Base-by-base conservation (phyloP, 2,888 invertebrate genomes). In the Bellardia pandia region DNA sequence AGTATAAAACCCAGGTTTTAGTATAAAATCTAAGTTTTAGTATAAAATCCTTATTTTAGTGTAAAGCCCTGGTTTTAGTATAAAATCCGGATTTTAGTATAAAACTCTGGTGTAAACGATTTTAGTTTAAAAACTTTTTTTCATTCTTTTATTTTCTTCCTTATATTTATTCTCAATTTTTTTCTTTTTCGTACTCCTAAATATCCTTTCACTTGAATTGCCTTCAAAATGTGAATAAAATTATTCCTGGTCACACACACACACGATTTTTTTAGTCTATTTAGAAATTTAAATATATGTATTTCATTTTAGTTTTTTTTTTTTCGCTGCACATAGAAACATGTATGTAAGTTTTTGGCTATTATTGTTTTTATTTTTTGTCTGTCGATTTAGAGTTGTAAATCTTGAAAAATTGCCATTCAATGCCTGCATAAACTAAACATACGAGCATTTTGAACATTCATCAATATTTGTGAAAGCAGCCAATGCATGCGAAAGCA, bases 391-490 rank as follows among this genome's bases (percentile, higher is more conserved):
- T 88, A 76, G 82, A 88, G 89, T 90, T 91, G 90, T 92, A 92
- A 92, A 91, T 91, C 92, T 91, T 90, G 90, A 91, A 91, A 92
- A 91, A 92, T 91, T 90, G 90, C 91, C 90, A 90, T 91, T 91
- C 90, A 90, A 90, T 91, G 90, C 89, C 75, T 30, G 23, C 40
- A 60, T 51, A 53, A 69, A 69, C 51, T 37, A 80, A 58, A 89
- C 89, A 90, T 90, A 89, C 37, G 72, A 56, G 72, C 30, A 64
- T 74, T 91, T 90, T 89, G 88, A 90, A 90, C 90, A 87, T 89
- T 88, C 86, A 88, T 87, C 86, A 88, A 89, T 88, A 83, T 79
- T 79, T 69, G 51, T 64, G 13, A 45, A 56, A 81, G 75, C 62
- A 69, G 62, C 53, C 30, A 81, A 40, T 58, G 72, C 66, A 71